Base-by-base conservation (phyloP, 2,888 invertebrate species). In the Lasioglossum leucozonium region DNA sequence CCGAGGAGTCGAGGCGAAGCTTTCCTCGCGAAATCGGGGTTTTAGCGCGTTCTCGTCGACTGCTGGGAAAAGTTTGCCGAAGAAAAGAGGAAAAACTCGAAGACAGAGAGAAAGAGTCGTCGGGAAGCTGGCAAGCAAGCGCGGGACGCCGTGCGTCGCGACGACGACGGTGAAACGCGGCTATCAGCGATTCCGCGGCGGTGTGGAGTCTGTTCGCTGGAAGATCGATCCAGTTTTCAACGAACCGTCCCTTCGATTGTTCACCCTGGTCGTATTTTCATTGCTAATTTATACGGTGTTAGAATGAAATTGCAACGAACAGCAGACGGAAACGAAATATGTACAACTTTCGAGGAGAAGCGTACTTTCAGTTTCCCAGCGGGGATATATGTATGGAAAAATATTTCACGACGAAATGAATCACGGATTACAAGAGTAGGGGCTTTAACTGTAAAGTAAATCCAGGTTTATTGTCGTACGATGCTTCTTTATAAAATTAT, bases 21-120 rank as follows among this genome's bases (percentile, higher is more conserved):
- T 72, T 79, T 77, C 30, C 44, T 30, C 77, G 67, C 51, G 72
- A 67, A 78, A 73, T 65, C 67, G 81, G 30, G 26, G 58, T 42
- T 82, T 69, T 22, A 55, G 37, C 58, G 69, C 58, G 51, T n/a
- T 62, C 71, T 30, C 34, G 69, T 42, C 65, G 62, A 2, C 26
- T 44, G 58, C 22, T 5, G 10, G 72, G 30, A 74, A 74, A n/a
- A 79, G 58, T 71, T 62, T 37, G n/a, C 4, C 55, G n/a, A 58
- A 26, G 73, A 72, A 58, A 40, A 34, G 72, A 16, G 26, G 44
- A 76, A 65, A 16, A 30, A 65, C 44, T 34, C 37, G 58, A 18
- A 37, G 62, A 22, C 30, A 26, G 62, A 51, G 30, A 47, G 40
- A 72, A 62, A 26, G 58, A 58, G 26, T 26, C 58, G 58, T 62